Conservation (phyloP, 2,113 vertebrate species). For the Rana temporaria region DNA sequence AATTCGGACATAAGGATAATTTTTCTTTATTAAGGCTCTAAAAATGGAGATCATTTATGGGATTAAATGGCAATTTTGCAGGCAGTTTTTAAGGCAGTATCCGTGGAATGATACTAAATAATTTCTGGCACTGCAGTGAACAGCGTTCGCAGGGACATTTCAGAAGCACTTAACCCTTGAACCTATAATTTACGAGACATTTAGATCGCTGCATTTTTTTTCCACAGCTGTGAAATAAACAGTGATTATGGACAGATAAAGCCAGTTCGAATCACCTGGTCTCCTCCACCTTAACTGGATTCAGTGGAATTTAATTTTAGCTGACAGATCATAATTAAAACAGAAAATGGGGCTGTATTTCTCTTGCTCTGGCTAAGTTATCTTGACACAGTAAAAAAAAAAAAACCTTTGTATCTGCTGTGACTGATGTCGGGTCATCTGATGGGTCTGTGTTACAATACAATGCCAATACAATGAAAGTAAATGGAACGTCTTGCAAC, state of each 20-base stretch:
- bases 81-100: constrained; percentile 9
- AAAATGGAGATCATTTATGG: constrained; percentile 2
- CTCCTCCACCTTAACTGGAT: neutral
- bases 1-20: constrained; percentile 9
- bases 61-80: constrained; percentile 7
- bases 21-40: constrained; percentile 9
- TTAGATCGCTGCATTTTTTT: neutral
- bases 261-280: neutral
- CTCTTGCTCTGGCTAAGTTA: constrained; percentile 5
- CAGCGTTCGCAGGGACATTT: neutral
- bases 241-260: neutral
- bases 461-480: too few relatives aligned
- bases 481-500: too few relatives aligned
- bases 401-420: neutral
- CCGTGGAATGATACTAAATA: neutral
- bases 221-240: constrained; percentile 10
- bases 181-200: neutral
- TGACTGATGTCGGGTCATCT: neutral
- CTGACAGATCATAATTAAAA: constrained; percentile 30
- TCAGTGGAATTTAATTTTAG: neutral
- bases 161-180: constrained; percentile 17
- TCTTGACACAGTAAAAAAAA: neutral
- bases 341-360: neutral
- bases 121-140: neutral
- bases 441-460: neutral